Evolutionary conservation across 2,888 invertebrate genomes (phyloP).

Genomic region (Pyrgus malvae): DNA sequence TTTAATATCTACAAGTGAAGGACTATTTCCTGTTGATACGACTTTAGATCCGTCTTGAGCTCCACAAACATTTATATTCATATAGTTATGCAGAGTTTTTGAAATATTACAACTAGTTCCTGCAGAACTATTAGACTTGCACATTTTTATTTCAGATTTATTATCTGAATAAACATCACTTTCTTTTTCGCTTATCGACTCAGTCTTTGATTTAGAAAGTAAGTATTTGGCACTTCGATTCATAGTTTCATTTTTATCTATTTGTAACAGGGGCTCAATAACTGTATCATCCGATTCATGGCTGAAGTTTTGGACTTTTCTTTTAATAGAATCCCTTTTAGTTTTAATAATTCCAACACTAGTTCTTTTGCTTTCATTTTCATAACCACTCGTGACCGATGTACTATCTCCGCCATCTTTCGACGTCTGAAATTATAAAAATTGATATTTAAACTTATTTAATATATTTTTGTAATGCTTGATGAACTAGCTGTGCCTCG

Average conservation of each 20-base stretch:
- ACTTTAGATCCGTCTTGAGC: slow-evolving; percentile 43
- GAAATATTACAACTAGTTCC: background rate
- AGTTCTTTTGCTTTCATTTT: slow-evolving; percentile 66
- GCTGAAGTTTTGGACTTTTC: slow-evolving; percentile 61
- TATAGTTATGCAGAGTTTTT: slow-evolving; percentile 50
- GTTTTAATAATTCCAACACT: slow-evolving; percentile 71
- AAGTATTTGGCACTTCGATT: slow-evolving; percentile 69
- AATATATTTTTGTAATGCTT: no score
- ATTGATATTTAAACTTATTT: background rate
- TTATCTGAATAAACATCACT: slow-evolving; percentile 45
- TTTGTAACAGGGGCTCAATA: slow-evolving; percentile 68
- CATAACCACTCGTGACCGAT: slow-evolving; percentile 67
- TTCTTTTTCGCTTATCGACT: slow-evolving; percentile 47
- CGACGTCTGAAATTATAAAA: slow-evolving; percentile 57
- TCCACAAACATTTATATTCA: slow-evolving; percentile 62
- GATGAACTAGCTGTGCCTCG: no score
- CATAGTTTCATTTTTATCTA: slow-evolving; percentile 53
- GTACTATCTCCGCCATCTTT: slow-evolving; percentile 67
- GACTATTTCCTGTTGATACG: slow-evolving; percentile 47
- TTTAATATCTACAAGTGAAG: slow-evolving; percentile 64
- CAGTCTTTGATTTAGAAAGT: slow-evolving; percentile 67
- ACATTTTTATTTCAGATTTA: slow-evolving; percentile 26
- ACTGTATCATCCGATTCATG: slow-evolving; percentile 69
- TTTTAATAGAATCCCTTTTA: slow-evolving; percentile 67
- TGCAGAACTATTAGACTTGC: slow-evolving; percentile 1